A percentile compares a stretch with the other conserved stretches of the same genome.
These are phyloP conservation scores for Andrena bicolor DNA, from an alignment of 2,888 invertebrate genomes.

Conservation along the genomic window DNA sequence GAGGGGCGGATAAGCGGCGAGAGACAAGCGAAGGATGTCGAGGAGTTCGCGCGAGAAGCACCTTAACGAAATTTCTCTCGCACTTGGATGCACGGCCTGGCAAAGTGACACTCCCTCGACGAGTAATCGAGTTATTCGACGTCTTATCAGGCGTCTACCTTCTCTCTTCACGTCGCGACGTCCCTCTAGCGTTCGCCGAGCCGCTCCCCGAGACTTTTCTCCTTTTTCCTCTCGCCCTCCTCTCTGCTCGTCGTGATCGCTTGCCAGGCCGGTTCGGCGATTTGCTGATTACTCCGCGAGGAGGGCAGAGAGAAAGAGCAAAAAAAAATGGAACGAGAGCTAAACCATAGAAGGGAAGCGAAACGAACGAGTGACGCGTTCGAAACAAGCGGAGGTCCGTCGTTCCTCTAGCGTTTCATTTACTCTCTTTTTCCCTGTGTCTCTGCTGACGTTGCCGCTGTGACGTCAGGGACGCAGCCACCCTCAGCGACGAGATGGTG, in stretches of 20 bases:
- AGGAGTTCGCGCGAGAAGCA: conserved; percentile 61
- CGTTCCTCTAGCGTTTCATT: conserved; percentile 34
- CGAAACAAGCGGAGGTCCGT: conserved; percentile 59
- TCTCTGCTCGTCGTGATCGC: conserved; percentile 64
- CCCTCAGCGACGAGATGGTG: conserved; percentile 49
- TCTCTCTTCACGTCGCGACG: conserved; percentile 53
- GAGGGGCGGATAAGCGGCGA: conserved; percentile 51
- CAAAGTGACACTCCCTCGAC: conserved; percentile 81
- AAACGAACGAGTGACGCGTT: conserved; percentile 61
- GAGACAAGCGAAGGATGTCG: conserved; percentile 52
- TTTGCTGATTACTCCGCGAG: conserved; percentile 80
- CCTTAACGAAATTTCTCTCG: conserved; percentile 79
- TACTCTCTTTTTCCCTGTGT: conserved; percentile 31
- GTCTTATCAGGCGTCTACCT: conserved; percentile 71
- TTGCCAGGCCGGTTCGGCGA: conserved; percentile 78
- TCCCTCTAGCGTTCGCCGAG: conserved; percentile 29
- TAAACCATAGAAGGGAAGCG: conserved; percentile 30
- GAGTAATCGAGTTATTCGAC: conserved; percentile 82
- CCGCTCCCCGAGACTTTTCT: not conserved
- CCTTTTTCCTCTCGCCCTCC: conserved; percentile 24
- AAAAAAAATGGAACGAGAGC: conserved; percentile 34
- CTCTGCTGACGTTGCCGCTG: conserved; percentile 57
- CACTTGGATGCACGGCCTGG: conserved; percentile 73
- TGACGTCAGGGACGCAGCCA: conserved; percentile 63
- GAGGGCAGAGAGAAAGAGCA: conserved; percentile 45